Base-by-base conservation (phyloP, 2,113 vertebrate genomes). In the Ailurus styani region DNA sequence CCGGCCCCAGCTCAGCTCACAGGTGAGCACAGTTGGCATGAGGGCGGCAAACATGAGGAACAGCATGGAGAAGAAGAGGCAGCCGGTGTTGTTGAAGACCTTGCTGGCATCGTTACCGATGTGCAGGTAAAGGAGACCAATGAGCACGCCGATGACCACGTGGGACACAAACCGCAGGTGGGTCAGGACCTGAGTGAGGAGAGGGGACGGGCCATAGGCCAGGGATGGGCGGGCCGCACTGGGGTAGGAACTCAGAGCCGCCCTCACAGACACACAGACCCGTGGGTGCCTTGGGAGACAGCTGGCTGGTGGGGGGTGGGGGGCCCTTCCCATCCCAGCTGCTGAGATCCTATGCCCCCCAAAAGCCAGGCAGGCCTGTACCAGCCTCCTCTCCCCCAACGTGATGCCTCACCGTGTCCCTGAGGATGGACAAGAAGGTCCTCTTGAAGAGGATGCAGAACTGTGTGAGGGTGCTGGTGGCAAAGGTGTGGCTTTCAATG, bases 41-140 rank as follows among this genome's bases (percentile, higher is more conserved):
- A 99, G 99, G 1, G 99, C 99, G 0, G 99, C 99, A 8, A 99
- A 99, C 99, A 99, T 99, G 96, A 99, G 99, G 98, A 99, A 99
- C 52, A 99, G 99, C 99, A 99, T 99, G 98, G 99, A 99, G 99
- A 99, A 99, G 99, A 99, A 99, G 98, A 99, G 99, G 98, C 99
- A 99, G 96, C 99, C 99, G 0, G 99, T 99, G 99, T 99, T 99
- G 99, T 99, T 99, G 99, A 99, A 99, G 97, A 99, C 99, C 96
- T 99, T 99, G 99, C 99, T 99, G 77, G 99, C 99, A 4, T 99
- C 99, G 0, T 99, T 99, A 40, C 99, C 99, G 0, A 99, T 99
- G 98, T 99, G 99, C 96, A 99, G 99, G 98, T 99, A 99, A 93
- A 99, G 99, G 91, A 99, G 98, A 82, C 99, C 99, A 5, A 99